phyloP scores from a whole-genome alignment of 2,888 invertebrate genomes.

The Adelognathus sp. region DNA sequence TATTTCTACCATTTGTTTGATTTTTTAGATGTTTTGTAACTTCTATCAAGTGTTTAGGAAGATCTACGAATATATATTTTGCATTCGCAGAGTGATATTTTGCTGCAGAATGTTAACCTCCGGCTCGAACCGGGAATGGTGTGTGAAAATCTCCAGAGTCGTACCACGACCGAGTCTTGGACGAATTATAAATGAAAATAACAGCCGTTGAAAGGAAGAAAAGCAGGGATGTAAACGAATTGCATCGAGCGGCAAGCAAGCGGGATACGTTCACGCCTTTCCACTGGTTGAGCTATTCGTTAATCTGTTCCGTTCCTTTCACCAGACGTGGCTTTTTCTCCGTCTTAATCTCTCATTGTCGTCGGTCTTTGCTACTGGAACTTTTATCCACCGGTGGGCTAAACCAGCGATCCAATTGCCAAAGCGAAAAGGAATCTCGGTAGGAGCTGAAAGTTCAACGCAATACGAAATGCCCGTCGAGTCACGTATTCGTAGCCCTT shows the following conservation, averaged over 20 bases:
- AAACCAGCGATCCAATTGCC: background rate
- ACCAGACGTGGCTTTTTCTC: slow-evolving; percentile 33
- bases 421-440: background rate
- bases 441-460: too few relatives aligned
- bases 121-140: too few relatives aligned
- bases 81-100: background rate
- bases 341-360: background rate
- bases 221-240: slow-evolving; percentile 14
- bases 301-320: slow-evolving; percentile 30
- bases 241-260: slow-evolving; percentile 21
- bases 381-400: slow-evolving; percentile 10
- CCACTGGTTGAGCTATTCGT: slow-evolving; percentile 55
- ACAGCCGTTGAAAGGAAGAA: background rate
- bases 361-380: background rate
- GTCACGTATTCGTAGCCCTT: too few relatives aligned
- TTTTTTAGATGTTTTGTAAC: too few relatives aligned
- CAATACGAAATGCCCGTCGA: too few relatives aligned
- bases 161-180: slow-evolving; percentile 38
- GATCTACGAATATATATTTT: too few relatives aligned
- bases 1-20: too few relatives aligned
- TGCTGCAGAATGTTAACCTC: slow-evolving; percentile 68
- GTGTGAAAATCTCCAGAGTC: slow-evolving; percentile 48
- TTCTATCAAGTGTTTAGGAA: too few relatives aligned
- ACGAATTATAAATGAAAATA: slow-evolving; percentile 29
- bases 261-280: slow-evolving; percentile 63